A percentile compares a stretch with the other conserved stretches of the same genome.
These are phyloP conservation scores for Polypterus bichir DNA, from an alignment of 2,113 vertebrate genomes.

Conservation along the genomic window DNA sequence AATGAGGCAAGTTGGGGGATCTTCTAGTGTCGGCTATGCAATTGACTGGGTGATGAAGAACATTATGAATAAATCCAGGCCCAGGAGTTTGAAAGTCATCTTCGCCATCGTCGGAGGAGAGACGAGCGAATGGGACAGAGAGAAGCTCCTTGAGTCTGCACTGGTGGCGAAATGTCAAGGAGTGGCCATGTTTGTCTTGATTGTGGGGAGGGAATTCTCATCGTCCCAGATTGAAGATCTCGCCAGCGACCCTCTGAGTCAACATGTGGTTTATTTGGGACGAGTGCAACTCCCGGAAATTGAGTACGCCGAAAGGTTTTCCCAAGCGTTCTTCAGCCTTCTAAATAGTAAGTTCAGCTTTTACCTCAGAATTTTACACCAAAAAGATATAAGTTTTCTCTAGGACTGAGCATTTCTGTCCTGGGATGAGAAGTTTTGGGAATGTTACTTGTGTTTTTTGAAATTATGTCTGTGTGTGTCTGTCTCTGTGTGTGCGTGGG, in stretches of 20 bases:
- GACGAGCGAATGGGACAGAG: conserved; percentile 47
- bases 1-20: conserved; percentile 41
- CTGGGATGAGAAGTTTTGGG: too few relatives aligned
- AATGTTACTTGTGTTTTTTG: too few relatives aligned
- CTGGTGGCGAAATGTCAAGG: conserved; percentile 60
- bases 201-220: conserved; percentile 37
- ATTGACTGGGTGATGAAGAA: conserved; percentile 52
- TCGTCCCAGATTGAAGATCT: conserved; percentile 43
- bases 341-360: conserved; percentile 52
- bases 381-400: background rate
- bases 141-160: conserved; percentile 43
- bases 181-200: conserved; percentile 59
- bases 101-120: conserved; percentile 51
- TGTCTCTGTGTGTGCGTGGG: too few relatives aligned
- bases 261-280: conserved; percentile 56
- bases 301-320: conserved; percentile 52
- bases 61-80: conserved; percentile 40
- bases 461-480: too few relatives aligned
- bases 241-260: conserved; percentile 47
- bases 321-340: conserved; percentile 53
- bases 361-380: background rate
- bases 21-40: conserved; percentile 42
- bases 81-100: conserved; percentile 42
- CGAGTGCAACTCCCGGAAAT: conserved; percentile 35
- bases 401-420: background rate